phyloP scores from a whole-genome alignment of 2,113 vertebrate genomes.

The Oryzias curvinotus region DNA sequence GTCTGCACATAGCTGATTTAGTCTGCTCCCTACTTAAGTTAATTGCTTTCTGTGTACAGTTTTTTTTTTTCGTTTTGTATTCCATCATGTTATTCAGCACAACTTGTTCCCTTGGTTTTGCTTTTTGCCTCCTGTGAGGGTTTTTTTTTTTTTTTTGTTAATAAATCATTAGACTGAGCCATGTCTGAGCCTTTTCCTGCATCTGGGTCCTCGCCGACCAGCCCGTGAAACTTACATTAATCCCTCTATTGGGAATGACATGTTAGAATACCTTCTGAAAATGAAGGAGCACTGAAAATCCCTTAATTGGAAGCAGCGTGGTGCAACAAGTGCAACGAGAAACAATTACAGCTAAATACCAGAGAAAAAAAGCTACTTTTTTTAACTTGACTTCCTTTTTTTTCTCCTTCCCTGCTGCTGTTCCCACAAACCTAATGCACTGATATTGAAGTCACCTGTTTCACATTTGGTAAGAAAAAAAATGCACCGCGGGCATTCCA shows the following conservation, averaged over 20 bases:
- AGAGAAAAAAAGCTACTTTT: constrained; percentile 22
- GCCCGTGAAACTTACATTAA: no score
- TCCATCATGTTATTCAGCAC: no score
- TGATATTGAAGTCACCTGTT: constrained; percentile 77
- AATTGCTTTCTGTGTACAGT: no score
- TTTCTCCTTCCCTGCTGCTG: constrained; percentile 53
- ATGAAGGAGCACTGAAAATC: constrained; percentile 29
- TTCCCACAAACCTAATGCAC: constrained; percentile 54
- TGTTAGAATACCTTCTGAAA: constrained; percentile 22
- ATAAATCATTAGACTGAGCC: no score
- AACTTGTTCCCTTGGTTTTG: no score
- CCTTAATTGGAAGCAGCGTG: constrained; percentile 35
- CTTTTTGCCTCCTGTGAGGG: no score
- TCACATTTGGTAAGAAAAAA: constrained; percentile 72
- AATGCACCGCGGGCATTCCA: constrained; percentile 74
- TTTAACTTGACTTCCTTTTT: constrained; percentile 19
- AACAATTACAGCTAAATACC: constrained; percentile 44
- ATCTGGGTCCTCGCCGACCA: no score
- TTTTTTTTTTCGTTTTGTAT: no score
- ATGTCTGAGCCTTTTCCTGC: no score
- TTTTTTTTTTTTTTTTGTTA: no score
- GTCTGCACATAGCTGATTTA: no score
- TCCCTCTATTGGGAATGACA: constrained; percentile 28
- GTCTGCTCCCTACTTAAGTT: no score
- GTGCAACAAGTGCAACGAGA: constrained; percentile 43